Evolutionary conservation across 2,797 vertebrate genomes (phyloP), one percentile per base, ranked within the genome.

Genomic region (Crenichthys baileyi): DNA sequence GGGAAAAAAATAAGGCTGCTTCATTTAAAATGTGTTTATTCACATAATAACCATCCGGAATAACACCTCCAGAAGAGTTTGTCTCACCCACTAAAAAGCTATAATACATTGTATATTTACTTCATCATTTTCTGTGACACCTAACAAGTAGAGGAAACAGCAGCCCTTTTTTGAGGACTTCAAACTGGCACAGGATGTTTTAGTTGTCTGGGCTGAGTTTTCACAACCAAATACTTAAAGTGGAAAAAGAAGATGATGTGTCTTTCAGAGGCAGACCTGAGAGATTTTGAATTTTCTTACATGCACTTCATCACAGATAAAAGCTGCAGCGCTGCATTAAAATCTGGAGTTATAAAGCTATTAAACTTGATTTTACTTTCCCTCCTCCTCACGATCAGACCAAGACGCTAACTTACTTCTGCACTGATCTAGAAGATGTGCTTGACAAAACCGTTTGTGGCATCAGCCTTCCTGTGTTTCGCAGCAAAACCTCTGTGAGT

Each of bases 381-480:
- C 31, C 72, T 53, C 53, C 39, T 39, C 13, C 48, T 18, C 73
- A 50, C 7, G 77, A 85, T 73, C 90, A 95, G 94, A 5, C 65
- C 0, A 91, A 77, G 0, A 90, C 83, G 72, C 55, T 73, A 65
- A 91, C 73, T 7, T 84, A 80, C 77, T 82, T 9, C 2, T 96
- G 95, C 71, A 1, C 24, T 0, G 91, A 84, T 48, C 56, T 73
- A 0, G 77, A 90, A 3, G 89, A 44, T 1, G 83, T 80, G 2
- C 22, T 22, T 0, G 72, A 94, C 84, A 85, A 44, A 84, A 95
- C 94, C 0, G 22, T 51, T 3, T 96, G 95, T 70, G 65, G 86
- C 0, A 48, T 96, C 83, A 95, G 85, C 83, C 91, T 41, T 63
- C 95, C 95, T 22, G 92, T 95, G 67, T 95, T 89, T 24, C 91